phyloP scores from a whole-genome alignment of 2,797 vertebrate species.

The Lophura swinhoii region DNA sequence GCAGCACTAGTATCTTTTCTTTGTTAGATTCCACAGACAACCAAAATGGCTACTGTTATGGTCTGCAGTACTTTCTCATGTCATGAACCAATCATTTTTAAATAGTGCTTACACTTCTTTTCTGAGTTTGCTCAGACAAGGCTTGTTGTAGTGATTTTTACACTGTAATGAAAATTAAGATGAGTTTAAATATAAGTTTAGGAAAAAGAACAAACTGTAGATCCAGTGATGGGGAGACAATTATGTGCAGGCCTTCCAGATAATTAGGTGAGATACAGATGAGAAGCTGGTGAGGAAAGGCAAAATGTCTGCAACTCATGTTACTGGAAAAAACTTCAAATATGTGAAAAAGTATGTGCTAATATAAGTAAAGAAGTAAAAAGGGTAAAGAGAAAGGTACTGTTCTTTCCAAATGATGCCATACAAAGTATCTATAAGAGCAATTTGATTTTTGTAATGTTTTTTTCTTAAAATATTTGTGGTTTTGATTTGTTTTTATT shows the following conservation, averaged over 20 bases:
- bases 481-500: not conserved
- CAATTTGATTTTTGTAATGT: not conserved
- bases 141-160: not conserved
- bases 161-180: not conserved
- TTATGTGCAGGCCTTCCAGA: not conserved
- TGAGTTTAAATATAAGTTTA: not conserved
- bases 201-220: not conserved
- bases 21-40: not conserved
- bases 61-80: not conserved
- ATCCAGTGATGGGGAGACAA: not conserved
- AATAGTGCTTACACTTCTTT: not conserved
- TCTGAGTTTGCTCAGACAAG: not conserved
- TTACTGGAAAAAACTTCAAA: not conserved
- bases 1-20: not conserved
- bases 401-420: not conserved
- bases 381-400: not conserved
- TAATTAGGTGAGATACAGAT: not conserved
- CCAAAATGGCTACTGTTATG: not conserved
- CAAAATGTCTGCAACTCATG: not conserved
- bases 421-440: not conserved
- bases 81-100: not conserved
- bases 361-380: not conserved
- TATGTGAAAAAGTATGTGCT: not conserved
- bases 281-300: not conserved
- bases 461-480: not conserved